Percentiles rank a stretch among this genome's conserved stretches.
Conservation (phyloP, 2,797 vertebrate species). For the Platalea minor region DNA sequence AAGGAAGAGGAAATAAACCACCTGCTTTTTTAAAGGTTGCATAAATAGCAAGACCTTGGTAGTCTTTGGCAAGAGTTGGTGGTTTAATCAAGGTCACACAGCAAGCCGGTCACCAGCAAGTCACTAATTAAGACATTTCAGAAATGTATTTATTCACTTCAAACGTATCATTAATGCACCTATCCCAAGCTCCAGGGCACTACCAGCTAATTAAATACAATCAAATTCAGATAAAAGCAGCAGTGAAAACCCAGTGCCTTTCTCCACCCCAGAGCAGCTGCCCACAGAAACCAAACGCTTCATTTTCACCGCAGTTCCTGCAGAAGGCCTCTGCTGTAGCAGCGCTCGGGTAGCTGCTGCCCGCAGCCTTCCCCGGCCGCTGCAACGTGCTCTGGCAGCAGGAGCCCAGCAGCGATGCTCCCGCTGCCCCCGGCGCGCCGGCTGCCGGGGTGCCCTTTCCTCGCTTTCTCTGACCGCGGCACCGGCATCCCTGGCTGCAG, state of each 20-base stretch:
- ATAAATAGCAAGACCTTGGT: background rate
- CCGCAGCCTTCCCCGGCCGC: accelerated
- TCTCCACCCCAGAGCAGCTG: background rate
- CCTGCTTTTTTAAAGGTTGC: background rate
- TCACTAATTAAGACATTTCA: background rate
- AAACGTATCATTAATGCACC: background rate
- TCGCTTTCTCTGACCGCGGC: accelerated
- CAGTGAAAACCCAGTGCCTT: background rate
- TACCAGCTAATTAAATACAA: background rate
- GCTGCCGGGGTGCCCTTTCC: background rate
- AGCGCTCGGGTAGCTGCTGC: background rate
- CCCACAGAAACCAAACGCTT: background rate
- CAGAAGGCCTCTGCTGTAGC: background rate
- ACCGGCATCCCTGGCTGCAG: background rate
- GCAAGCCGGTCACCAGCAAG: background rate
- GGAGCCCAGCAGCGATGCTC: background rate
- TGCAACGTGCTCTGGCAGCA: background rate
- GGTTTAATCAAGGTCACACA: background rate
- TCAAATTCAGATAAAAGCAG: background rate
- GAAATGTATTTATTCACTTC: background rate
- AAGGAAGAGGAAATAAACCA: constrained; percentile 19
- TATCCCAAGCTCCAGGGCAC: background rate
- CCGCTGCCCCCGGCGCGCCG: background rate
- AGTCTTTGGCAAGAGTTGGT: background rate
- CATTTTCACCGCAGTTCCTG: background rate